Evolutionary conservation across 2,888 invertebrate species (phyloP), one percentile per base, ranked within the genome.

Genomic region (Sarcophaga carnaria): DNA sequence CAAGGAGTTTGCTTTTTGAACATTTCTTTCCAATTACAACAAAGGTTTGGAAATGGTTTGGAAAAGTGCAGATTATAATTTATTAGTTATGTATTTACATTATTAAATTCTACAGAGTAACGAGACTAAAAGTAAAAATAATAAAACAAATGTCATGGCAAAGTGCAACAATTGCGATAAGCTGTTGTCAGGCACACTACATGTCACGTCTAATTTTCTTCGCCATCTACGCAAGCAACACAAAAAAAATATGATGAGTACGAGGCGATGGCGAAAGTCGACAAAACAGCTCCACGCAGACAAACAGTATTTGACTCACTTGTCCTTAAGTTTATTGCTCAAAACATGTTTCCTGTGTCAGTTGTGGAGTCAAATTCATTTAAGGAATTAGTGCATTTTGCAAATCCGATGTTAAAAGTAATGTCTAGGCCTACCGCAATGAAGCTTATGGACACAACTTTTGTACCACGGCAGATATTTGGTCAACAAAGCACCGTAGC

Each of bases 141-240:
- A 20, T 54, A 66, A 66, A 76, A 6, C 11, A 76, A 66, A 76
- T 25, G 27, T 76, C 76, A 76, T 54, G 27, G 76, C 66, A 64
- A 66, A 76, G 76, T 64, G 76, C 76, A 76, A 66, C 54, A 76
- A 76, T 54, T 76, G 59, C 76, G 66, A 66, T 76, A 76, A 76
- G 66, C 3, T 64, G 20, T 20, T 20, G 20, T 20, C 20, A 20
- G 20, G 20, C 20, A 20, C 20, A 20, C 20, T 20, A 20, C n/a
- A 76, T 76, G 66, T 76, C 27, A 66, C 66, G 6, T 76, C 76
- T 3, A 76, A 66, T 25, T 66, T 76, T 64, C 0, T 37, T 45
- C 72, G 72, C 37, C 60, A 72, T 72, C 49, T 64, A 75, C 49
- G 75, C 62, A 63, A 63, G 64, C 75, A 64, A 75, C 75, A 64